Conservation (phyloP, 2,888 invertebrate species). For the Ornithoptera alexandrae region DNA sequence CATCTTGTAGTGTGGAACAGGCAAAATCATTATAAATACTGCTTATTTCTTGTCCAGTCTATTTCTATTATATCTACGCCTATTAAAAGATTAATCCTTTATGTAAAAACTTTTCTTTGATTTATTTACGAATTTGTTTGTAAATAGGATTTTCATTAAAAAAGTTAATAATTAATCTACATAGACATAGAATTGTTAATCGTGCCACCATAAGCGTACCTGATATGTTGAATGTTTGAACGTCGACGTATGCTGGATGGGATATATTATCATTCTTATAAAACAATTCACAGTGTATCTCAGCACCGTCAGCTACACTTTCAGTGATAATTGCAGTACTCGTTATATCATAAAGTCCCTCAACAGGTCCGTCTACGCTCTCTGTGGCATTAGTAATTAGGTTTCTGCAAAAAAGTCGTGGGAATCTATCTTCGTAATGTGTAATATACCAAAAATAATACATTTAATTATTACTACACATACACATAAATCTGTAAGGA, state of each 20-base stretch:
- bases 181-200: too few relatives aligned
- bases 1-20: too few relatives aligned
- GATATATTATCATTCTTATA: conserved; percentile 45
- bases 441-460: neutral
- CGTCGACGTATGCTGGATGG: conserved; percentile 44
- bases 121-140: too few relatives aligned
- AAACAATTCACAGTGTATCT: conserved; percentile 55
- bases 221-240: conserved; percentile 31
- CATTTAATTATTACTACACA: neutral
- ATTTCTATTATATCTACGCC: too few relatives aligned
- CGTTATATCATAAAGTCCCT: conserved; percentile 48
- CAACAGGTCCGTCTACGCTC: conserved; percentile 37
- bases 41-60: too few relatives aligned
- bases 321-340: conserved; percentile 43
- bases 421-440: neutral
- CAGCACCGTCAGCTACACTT: conserved; percentile 39
- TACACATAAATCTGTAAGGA: neutral
- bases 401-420: conserved; percentile 2
- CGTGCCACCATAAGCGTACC: conserved; percentile 31
- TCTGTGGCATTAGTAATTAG: conserved; percentile 33
- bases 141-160: too few relatives aligned
- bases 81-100: too few relatives aligned
- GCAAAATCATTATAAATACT: too few relatives aligned
- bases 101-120: too few relatives aligned
- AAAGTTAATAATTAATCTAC: too few relatives aligned